Base-by-base conservation (phyloP, 2,888 invertebrate species). In the Lysandra bellargus region DNA sequence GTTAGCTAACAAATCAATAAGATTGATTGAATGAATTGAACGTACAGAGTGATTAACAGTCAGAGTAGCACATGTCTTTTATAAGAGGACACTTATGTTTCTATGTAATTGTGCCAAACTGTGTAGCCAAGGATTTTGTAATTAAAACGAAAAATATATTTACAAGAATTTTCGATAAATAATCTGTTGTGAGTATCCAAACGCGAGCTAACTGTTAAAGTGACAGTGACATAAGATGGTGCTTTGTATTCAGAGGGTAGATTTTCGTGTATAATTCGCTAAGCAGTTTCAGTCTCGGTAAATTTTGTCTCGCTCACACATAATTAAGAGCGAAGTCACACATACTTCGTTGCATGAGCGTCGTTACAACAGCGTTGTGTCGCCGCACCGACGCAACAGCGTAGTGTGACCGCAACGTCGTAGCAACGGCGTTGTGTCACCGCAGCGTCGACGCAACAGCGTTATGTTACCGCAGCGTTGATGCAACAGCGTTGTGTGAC, bases 191-290 rank as follows among this genome's bases (percentile, higher is more conserved):
- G 30, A 44, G 30, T 72, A 75, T 61, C 57, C 69, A 74, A 64
- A 76, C 75, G 79, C 75, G 77, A 74, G 79, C 40, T 17, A 75
- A 72, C 75, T 73, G 73, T 79, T 57, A 79, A 69, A 69, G 79
- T 78, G 75, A 75, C 75, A 75, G 74, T 74, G 75, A 75, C 75
- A 75, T 73, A 73, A 75, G 30, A 57, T 76, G 76, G 76, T 76
- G 76, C 76, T 76, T 76, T 76, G 23, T 76, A 17, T 53, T 14
- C 49, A 7, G 33, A 76, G 57, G 57, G 14, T 17, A 17, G 17
- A 17, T 57, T 57, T 17, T 57, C 57, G 57, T 76, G 49, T 49
- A 37, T 37, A 9, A 4, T 76, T 57, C 57, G 57, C 57, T 17
- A 17, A 17, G 17, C 17, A 17, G 17, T 57, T 57, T 57, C 57